Evolutionary conservation across 2,888 invertebrate genomes (phyloP), one percentile per base, ranked within the genome.

Genomic region (Phyto melanocephala): DNA sequence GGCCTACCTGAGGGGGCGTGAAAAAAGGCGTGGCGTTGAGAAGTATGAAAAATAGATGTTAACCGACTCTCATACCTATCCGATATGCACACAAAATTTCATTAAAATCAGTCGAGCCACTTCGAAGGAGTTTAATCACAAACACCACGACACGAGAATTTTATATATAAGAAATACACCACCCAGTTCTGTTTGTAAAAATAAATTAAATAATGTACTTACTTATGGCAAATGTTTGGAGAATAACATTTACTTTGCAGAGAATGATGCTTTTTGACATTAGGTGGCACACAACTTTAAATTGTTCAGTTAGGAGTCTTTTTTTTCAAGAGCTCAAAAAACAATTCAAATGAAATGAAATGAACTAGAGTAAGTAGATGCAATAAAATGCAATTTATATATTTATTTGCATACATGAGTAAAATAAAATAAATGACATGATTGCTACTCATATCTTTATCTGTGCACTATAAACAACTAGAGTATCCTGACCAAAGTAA

Each of bases 251-350:
- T 40, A 40, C 37, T 37, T 40, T 60, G 11, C 11, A 40, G 17
- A 60, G 11, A 60, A 60, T 40, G 40, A 40, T 40, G 37, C 40
- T 60, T 13, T 11, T 40, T 60, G 60, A 60, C 60, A 60, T 40
- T 22, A 60, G 37, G 40, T 60, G 60, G 37, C 60, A 60, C 15
- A 33, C 22, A 20, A 22, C 15, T 60, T 10, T 15, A 58, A 35
- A 60, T 60, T 60, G 56, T 56, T 2, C 17, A 56, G 35, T 60
- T 60, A 13, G 13, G 11, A 6, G 60, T 13, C 13, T 40, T 40
- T 40, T 40, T 40, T 60, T 20, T 13, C n/a, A 3, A n/a, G n/a
- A n/a, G n/a, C n/a, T n/a, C n/a, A n/a, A n/a, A 56, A 60, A 22
- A 17, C 40, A 60, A 60, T 40, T 60, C 13, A 17, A 60, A 60